Base-by-base conservation (phyloP, 2,888 invertebrate genomes). In the Drosophila mulleri region DNA sequence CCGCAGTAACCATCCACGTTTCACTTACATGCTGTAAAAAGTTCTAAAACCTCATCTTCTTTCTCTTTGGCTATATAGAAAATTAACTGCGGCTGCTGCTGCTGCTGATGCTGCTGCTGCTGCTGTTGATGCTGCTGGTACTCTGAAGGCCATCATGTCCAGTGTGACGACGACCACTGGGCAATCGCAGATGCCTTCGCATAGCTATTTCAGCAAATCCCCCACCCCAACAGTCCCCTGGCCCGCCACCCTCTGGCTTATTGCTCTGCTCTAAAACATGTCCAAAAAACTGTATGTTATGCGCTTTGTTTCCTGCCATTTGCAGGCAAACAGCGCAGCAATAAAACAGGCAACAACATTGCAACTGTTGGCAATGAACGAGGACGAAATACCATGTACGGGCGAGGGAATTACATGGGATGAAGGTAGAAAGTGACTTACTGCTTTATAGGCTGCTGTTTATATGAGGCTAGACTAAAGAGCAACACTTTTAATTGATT, bases 221-320 rank as follows among this genome's bases (percentile, higher is more conserved):
- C 54, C 57, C 2, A 7, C 29, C 48, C n/a, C 18, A n/a, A 9
- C 5, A 5, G 26, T 50, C 41, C 44, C 23, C 57, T 8, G 14
- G 20, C 20, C 29, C 45, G 6, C 37, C 14, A 16, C 16, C 1
- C 16, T 39, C 48, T 23, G 11, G 50, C 50, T 35, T 50, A 50
- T 50, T 50, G 50, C 53, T 35, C 42, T 48, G 23, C 54, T 39
- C 45, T 37, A 66, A 66, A 73, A 59, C 70, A 70, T 74, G 61
- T 66, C 52, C 70, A 69, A 52, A 66, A 67, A 78, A 59, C 62
- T 54, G 63, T 60, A 35, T 78, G 75, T 66, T 48, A 52, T 60
- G 61, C 64, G 62, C 66, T 72, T 82, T 83, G 83, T 78, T 75
- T 67, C 59, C 32, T 68, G 80, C 82, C 82, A 68, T 54, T 64